Evolutionary conservation across 1,140 invertebrate genomes (phyloP).

Genomic region (Trichoplusia ni): DNA sequence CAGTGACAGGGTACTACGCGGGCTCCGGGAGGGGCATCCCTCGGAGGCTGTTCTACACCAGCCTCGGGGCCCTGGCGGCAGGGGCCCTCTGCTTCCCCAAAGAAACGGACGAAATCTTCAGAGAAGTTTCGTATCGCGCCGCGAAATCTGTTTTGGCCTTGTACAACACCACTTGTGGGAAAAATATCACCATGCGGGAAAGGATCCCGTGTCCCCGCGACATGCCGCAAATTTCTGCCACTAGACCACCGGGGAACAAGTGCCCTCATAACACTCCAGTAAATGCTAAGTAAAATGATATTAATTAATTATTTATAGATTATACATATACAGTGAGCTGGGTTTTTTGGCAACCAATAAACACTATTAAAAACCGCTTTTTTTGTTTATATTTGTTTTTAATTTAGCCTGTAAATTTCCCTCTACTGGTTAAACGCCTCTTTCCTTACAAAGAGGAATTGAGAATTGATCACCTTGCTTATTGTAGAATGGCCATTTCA

Average conservation of each 20-base stretch:
- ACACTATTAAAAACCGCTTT: too few relatives aligned
- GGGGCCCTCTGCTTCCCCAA: conserved; percentile 64
- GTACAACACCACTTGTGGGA: conserved; percentile 48
- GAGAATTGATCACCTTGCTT: too few relatives aligned
- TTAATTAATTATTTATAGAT: too few relatives aligned
- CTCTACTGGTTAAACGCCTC: too few relatives aligned
- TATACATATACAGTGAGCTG: too few relatives aligned
- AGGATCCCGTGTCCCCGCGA: conserved; percentile 56
- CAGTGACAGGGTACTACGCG: conserved; percentile 44
- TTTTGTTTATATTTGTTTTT: too few relatives aligned
- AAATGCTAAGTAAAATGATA: too few relatives aligned
- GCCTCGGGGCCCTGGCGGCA: conserved; percentile 42
- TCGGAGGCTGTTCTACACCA: conserved; percentile 47
- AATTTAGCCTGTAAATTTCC: too few relatives aligned
- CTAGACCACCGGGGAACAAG: conserved; percentile 14
- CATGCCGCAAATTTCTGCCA: conserved; percentile 39
- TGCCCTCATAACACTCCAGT: too few relatives aligned
- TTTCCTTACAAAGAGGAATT: too few relatives aligned
- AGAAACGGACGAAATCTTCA: conserved; percentile 60
- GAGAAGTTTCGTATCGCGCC: conserved; percentile 38
- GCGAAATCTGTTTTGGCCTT: conserved; percentile 45
- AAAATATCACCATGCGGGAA: conserved; percentile 46
- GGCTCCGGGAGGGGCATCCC: conserved; percentile 45
- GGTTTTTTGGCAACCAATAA: too few relatives aligned
- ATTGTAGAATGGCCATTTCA: too few relatives aligned